Base-by-base conservation (phyloP, 1,140 invertebrate genomes). In the Ctenoplectra terminalis region DNA sequence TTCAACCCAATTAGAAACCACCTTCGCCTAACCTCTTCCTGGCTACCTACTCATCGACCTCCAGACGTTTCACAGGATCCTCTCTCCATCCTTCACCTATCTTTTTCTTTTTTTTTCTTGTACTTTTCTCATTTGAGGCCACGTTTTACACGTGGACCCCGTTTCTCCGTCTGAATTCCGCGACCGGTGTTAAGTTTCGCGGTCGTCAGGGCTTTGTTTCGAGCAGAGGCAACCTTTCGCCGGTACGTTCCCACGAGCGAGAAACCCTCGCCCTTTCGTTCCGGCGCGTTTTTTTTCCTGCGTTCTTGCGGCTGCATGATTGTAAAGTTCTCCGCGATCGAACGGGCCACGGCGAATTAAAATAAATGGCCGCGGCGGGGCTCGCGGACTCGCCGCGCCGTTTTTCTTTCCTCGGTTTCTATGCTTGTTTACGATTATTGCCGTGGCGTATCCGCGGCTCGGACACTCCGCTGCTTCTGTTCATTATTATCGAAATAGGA, bases 151-250 rank as follows among this genome's bases (percentile, higher is more conserved):
- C 82, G n/a, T 63, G 48, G 6, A 56, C 70, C 40, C 69, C 64
- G 75, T 83, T 83, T 81, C 82, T 77, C 29, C 85, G 85, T 89
- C 84, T 77, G 77, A 82, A 87, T 91, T 85, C 86, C 80, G 76
- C 78, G 86, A 64, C 75, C 84, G 89, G 90, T 91, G 89, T 92
- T 91, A 87, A 91, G 85, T 90, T 91, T 90, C 90, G 87, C 85
- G 87, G 88, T 91, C 85, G 86, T 66, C 87, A 63, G 60, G 85
- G 86, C 85, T 91, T 90, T 90, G 89, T 91, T 88, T 91, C 88
- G 79, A 86, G 60, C 82, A 82, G 76, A 64, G 61, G 34, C 37
- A 8, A 43, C 34, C 20, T 46, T 43, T 31, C 74, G 70, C 70
- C 83, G 77, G 73, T 64, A 63, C 85, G 82, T 89, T 90, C 88